These are phyloP conservation scores for Chalcis sispes DNA, from an alignment of 2,888 invertebrate genomes.

Conservation along the genomic window DNA sequence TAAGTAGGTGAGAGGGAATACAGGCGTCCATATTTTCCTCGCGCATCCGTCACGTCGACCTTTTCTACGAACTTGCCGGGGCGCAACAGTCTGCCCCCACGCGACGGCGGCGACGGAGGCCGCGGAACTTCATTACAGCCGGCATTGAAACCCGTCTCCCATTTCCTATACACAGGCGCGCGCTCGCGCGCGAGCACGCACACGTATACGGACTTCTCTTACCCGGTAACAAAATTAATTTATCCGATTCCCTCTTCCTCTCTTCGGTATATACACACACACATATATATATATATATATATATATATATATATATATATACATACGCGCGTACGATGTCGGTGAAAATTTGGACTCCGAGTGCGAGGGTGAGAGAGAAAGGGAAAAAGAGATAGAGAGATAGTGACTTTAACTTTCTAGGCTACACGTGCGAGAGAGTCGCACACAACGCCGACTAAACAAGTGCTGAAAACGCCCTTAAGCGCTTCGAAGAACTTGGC, in stretches of 20 bases:
- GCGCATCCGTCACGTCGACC: neutral
- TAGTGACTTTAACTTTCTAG: no score
- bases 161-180: no score
- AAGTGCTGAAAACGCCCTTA: no score
- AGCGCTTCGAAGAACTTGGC: no score
- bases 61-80: neutral
- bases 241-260: neutral
- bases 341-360: no score
- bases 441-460: no score
- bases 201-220: neutral
- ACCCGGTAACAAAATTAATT: slow-evolving; percentile 13
- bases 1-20: neutral
- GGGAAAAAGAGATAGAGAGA: no score
- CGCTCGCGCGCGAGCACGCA: neutral
- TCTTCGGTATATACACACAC: neutral
- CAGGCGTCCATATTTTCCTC: slow-evolving; percentile 10
- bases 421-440: no score
- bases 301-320: no score
- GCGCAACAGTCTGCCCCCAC: neutral
- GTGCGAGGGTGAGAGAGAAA: no score
- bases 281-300: no score
- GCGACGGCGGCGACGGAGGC: no score
- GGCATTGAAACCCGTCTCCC: neutral
- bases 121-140: neutral
- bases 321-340: neutral